phyloP scores from a whole-genome alignment of 2,888 invertebrate species.

The Sminthurinus aureus region DNA sequence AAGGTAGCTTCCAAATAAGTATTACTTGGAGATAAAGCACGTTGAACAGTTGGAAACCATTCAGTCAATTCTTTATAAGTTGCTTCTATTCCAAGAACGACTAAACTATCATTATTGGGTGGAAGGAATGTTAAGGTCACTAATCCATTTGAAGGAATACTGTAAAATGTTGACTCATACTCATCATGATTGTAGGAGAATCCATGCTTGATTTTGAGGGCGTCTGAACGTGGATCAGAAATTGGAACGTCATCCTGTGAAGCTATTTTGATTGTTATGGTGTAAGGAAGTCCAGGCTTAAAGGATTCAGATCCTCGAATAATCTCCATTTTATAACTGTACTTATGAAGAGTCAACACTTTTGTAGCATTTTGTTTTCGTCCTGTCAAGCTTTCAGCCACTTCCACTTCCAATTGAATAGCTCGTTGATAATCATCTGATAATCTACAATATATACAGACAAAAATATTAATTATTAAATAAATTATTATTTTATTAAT shows the following conservation, averaged over 20 bases:
- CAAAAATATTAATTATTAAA: slow-evolving; percentile 8
- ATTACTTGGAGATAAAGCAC: slow-evolving; percentile 72
- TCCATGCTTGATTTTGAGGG: slow-evolving; percentile 71
- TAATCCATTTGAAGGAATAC: slow-evolving; percentile 72
- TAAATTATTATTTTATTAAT: too few species aligned
- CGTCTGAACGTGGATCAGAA: slow-evolving; percentile 52
- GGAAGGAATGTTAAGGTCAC: slow-evolving; percentile 71
- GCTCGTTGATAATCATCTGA: slow-evolving; percentile 82
- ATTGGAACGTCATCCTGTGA: slow-evolving; percentile 76
- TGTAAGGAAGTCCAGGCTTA: slow-evolving; percentile 86
- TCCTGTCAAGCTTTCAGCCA: slow-evolving; percentile 88
- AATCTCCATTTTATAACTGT: slow-evolving; percentile 77
- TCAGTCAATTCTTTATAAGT: slow-evolving; percentile 82
- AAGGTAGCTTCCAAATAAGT: slow-evolving; percentile 69
- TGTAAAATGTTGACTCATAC: slow-evolving; percentile 66
- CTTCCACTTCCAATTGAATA: slow-evolving; percentile 83
- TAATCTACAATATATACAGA: slow-evolving; percentile 70
- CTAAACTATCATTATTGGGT: slow-evolving; percentile 69
- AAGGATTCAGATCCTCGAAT: slow-evolving; percentile 85
- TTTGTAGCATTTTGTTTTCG: slow-evolving; percentile 81
- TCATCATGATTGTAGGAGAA: slow-evolving; percentile 70
- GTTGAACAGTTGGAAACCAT: slow-evolving; percentile 76
- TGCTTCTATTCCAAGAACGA: slow-evolving; percentile 79
- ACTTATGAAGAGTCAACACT: slow-evolving; percentile 77
- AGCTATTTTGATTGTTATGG: slow-evolving; percentile 79